Evolutionary conservation across 1,140 invertebrate species (phyloP), one percentile per base, ranked within the genome.

Genomic region (Tetramorium alpestre): DNA sequence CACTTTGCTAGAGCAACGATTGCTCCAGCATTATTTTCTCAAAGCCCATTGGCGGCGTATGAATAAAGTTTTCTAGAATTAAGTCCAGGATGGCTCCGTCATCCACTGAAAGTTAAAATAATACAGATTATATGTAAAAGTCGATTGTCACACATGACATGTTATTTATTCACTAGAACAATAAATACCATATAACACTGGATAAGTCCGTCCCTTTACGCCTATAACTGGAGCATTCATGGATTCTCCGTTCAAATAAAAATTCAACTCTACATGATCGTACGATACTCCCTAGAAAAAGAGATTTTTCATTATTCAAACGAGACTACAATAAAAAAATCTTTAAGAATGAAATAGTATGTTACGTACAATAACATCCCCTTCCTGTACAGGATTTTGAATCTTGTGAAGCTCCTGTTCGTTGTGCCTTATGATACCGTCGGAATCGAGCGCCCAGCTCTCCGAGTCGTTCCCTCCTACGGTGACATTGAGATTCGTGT

Each of bases 21-120:
- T 99, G 98, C 95, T 99, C 99, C 73, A 99, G 96, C 97, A 99
- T 98, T 87, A 99, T 99, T 95, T 98, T 98, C 87, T 99, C 98
- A 94, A 98, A 99, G 47, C 99, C 99, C 60, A 96, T 95, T 0
- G 99, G 99, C 60, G 98, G 97, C 4, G 97, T 96, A 94, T 98
- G 97, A 82, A 96, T 96, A 95, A 99, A 99, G 92, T 97, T 98
- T 86, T 98, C 97, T 94, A 99, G 97, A 91, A 99, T 98, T 89
- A 99, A 97, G 95, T 99, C 99, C 94, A 99, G 95, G 88, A 99
- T 99, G 47, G 99, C 99, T 92, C 99, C 99, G 95, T 99, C 98
- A 93, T 99, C 99, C 90, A 99, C 99, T 99, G 95, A 67, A 97
- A 98, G 92, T 64, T 76, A 38, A 76, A 85, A 70, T 38, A 81